A percentile compares a stretch with the other conserved stretches of the same genome.
These are phyloP conservation scores for Furcula furcula DNA, from an alignment of 2,888 invertebrate species.

Conservation along the genomic window DNA sequence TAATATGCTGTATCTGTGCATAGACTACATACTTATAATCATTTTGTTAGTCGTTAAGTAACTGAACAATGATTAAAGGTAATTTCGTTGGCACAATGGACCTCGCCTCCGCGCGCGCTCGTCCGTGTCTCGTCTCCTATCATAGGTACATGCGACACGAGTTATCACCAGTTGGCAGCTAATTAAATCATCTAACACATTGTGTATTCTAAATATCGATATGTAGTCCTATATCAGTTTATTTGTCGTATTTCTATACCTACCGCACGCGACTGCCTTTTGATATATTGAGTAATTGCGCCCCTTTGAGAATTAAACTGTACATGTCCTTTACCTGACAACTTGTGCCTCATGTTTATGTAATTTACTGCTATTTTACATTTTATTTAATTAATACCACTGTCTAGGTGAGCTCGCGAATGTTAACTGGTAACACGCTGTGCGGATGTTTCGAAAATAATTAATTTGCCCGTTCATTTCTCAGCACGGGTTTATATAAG, in stretches of 20 bases:
- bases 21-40: slow-evolving; percentile 19
- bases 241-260: slow-evolving; percentile 26
- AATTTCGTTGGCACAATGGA: slow-evolving; percentile 30
- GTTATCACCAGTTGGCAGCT: slow-evolving; percentile 41
- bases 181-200: slow-evolving; percentile 42
- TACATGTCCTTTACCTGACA: slow-evolving; percentile 35
- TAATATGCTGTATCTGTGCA: neutral
- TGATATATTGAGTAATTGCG: slow-evolving; percentile 56
- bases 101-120: slow-evolving; percentile 18
- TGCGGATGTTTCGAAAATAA: slow-evolving; percentile 27
- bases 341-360: slow-evolving; percentile 27
- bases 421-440: slow-evolving; percentile 24
- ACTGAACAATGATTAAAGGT: slow-evolving; percentile 29
- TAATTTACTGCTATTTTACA: slow-evolving; percentile 29
- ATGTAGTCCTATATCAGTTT: slow-evolving; percentile 24
- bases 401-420: slow-evolving; percentile 22
- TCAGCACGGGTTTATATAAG: no score
- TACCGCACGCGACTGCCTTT: slow-evolving; percentile 37
- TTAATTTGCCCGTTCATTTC: slow-evolving; percentile 9
- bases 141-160: slow-evolving; percentile 24
- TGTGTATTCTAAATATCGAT: slow-evolving; percentile 13
- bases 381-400: slow-evolving; percentile 30
- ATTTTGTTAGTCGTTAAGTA: slow-evolving; percentile 25
- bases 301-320: slow-evolving; percentile 31
- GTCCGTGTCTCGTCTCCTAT: slow-evolving; percentile 18